These are phyloP conservation scores for Geopemphigus sp. DNA, from an alignment of 1,140 invertebrate species.

Conservation along the genomic window DNA sequence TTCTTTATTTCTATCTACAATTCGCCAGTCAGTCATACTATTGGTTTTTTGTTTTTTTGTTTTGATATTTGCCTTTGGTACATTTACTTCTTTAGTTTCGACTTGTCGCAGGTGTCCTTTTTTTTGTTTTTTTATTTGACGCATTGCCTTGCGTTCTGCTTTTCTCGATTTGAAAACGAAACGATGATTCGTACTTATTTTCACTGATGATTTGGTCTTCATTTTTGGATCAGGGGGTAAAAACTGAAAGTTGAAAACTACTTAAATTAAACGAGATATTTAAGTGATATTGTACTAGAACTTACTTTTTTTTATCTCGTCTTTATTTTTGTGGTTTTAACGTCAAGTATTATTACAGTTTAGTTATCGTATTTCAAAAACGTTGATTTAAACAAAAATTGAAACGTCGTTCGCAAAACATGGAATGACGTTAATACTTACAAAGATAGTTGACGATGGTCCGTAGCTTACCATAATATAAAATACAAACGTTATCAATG, in stretches of 20 bases:
- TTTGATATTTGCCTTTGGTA: neutral
- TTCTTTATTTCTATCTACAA: conserved; percentile 35
- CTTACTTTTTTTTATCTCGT: too few species aligned
- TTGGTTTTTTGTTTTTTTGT: neutral
- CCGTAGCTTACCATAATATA: too few species aligned
- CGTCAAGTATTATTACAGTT: too few species aligned
- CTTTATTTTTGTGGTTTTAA: too few species aligned
- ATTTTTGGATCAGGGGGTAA: neutral
- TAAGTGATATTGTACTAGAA: too few species aligned
- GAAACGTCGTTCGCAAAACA: too few species aligned
- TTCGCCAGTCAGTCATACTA: conserved; percentile 23
- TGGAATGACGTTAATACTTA: too few species aligned
- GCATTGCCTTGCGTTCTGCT: conserved; percentile 17
- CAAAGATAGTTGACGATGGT: too few species aligned
- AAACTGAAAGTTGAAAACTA: neutral
- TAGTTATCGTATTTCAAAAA: too few species aligned
- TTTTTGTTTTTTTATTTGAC: conserved; percentile 42
- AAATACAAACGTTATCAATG: too few species aligned
- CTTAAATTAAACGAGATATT: too few species aligned
- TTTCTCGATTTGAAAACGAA: conserved; percentile 44
- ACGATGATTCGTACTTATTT: neutral
- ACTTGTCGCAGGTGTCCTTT: neutral
- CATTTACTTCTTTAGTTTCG: neutral
- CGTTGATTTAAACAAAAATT: too few species aligned
- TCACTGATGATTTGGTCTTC: conserved; percentile 16